These are phyloP conservation scores for Columbina picui DNA, from an alignment of 2,113 vertebrate species.

Conservation along the genomic window DNA sequence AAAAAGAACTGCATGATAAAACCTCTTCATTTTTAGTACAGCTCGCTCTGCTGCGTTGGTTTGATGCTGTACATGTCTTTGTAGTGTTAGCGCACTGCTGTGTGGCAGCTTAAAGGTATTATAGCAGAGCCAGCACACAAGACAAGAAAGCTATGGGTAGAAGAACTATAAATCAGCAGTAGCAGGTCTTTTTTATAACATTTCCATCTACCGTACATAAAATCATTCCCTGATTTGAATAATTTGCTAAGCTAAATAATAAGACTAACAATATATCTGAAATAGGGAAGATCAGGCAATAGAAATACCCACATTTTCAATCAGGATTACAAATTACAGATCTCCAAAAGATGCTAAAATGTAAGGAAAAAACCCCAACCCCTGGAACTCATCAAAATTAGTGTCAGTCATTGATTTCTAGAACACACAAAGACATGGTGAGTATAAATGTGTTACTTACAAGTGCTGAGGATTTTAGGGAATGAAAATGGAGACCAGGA, in stretches of 20 bases:
- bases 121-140: neutral
- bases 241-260: conserved; percentile 9
- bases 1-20: neutral
- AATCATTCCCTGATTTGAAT: neutral
- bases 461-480: conserved; percentile 75
- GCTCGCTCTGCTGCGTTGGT: neutral
- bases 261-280: neutral
- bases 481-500: conserved; percentile 78
- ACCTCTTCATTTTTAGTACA: neutral
- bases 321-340: conserved; percentile 23
- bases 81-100: conserved; percentile 11
- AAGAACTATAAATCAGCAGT: neutral
- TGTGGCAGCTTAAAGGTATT: conserved; percentile 9
- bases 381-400: conserved; percentile 37
- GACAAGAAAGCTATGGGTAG: neutral
- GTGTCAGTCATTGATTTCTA: conserved; percentile 54
- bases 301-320: conserved; percentile 31
- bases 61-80: conserved; percentile 27
- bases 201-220: neutral
- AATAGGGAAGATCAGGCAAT: conserved; percentile 12
- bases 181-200: neutral
- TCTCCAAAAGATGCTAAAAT: conserved; percentile 9
- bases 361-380: neutral
- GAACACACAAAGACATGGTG: conserved; percentile 49
- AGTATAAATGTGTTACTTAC: conserved; percentile 75